phyloP scores from a whole-genome alignment of 2,797 vertebrate species.

The Macrochelys suwanniensis region DNA sequence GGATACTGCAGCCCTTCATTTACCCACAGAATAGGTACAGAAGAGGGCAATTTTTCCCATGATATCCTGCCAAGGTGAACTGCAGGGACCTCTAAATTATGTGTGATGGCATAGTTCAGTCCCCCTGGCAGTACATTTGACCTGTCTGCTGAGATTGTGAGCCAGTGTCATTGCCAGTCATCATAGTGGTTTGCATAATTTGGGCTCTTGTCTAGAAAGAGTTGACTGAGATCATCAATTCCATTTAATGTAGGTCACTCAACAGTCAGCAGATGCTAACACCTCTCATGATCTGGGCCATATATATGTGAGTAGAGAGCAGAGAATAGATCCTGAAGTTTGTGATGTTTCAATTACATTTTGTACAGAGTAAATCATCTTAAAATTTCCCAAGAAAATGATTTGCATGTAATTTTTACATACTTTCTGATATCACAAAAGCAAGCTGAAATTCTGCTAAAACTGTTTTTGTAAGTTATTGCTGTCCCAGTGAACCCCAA shows the following conservation, averaged over 20 bases:
- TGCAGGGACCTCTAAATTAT: neutral
- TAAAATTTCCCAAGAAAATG: neutral
- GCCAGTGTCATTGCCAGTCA: neutral
- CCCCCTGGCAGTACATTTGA: neutral
- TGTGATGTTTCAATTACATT: neutral
- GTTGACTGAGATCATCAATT: neutral
- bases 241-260: neutral
- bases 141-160: neutral
- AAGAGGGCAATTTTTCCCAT: neutral
- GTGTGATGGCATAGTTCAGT: neutral
- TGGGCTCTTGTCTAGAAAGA: neutral
- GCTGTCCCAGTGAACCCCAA: neutral
- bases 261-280: neutral
- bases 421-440: neutral
- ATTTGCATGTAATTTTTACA: neutral
- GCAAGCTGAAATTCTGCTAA: neutral
- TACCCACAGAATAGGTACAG: neutral
- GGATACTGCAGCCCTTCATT: neutral
- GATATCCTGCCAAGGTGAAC: neutral
- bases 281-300: neutral
- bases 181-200: neutral
- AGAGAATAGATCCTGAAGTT: neutral
- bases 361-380: neutral
- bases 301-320: neutral
- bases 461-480: neutral